Base-by-base conservation (phyloP, 37 sponge, comb jelly and placozoan species). In the Chondrosia reniformis region DNA sequence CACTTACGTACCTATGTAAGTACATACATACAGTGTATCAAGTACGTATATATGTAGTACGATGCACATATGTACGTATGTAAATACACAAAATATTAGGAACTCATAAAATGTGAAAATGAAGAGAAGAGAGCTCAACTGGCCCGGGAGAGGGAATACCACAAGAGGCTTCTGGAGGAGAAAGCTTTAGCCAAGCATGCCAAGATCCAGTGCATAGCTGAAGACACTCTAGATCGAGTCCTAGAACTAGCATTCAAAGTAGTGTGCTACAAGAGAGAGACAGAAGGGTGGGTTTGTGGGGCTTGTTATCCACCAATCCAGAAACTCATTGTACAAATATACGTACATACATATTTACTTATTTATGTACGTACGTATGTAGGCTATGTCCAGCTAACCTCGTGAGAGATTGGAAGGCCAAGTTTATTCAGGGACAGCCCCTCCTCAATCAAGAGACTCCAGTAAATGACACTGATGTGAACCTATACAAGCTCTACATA, bases 381-480 rank as follows among this genome's bases (percentile, higher is more conserved):
- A 85, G 83, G 9, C 78, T 78, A 49, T 85, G 91, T 2, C 96
- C 96, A 39, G 78, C 79, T 21, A 91, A 95, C 39, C 42, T 95
- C 55, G 80, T 91, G 44, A 33, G 57, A 19, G 87, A 91, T 45
- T 95, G 96, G 96, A 92, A 95, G 87, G 46, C 82, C 13, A 75
- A 85, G 76, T 79, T 95, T 32, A 61, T 89, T 19, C 72, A 79
- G 8, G 96, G 96, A 15, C 54, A 79, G 33, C 88, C 94, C 15
- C 84, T 85, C 33, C 93, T 83, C 66, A 55, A 55, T 34, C 22
- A 19, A n/a, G n/a, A n/a, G n/a, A n/a, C n/a, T n/a, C n/a, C n/a
- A n/a, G n/a, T n/a, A n/a, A n/a, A n/a, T n/a, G n/a, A n/a, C n/a
- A n/a, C n/a, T n/a, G n/a, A n/a, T n/a, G n/a, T n/a, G n/a, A n/a